Percentiles rank a stretch among this genome's conserved stretches.
phyloP scores from a whole-genome alignment of 2,888 invertebrate species.

The Lasioglossum morio region DNA sequence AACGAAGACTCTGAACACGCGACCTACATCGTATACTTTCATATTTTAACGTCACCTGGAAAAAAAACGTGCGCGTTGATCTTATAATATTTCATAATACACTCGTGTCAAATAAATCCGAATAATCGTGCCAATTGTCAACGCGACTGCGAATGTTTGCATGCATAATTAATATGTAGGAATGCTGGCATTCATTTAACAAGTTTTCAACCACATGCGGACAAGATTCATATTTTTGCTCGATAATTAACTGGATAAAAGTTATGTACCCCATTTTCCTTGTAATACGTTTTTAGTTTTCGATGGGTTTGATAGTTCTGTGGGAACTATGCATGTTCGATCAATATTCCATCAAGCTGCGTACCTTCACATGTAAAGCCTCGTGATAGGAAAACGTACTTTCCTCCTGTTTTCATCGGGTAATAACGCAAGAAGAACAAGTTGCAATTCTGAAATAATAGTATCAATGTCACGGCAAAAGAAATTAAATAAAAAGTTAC shows the following conservation, averaged over 20 bases:
- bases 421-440: no score
- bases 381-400: background rate
- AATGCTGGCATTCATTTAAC: background rate
- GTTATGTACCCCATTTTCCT: background rate
- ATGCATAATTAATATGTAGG: background rate
- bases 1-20: constrained; percentile 19
- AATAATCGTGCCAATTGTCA: background rate
- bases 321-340: background rate
- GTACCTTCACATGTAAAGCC: background rate
- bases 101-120: background rate
- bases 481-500: background rate
- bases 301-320: background rate
- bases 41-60: constrained; percentile 11
- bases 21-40: constrained; percentile 37
- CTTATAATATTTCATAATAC: background rate
- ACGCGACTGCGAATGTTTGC: background rate
- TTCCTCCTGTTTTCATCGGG: background rate
- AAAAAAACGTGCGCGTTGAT: background rate
- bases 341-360: background rate
- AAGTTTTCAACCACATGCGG: background rate
- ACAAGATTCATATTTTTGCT: background rate
- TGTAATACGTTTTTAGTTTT: background rate
- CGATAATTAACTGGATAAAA: background rate
- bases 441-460: background rate
- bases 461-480: background rate